These are phyloP conservation scores for Mizuhopecten yessoensis DNA, from an alignment of 1,140 invertebrate genomes.

Conservation along the genomic window DNA sequence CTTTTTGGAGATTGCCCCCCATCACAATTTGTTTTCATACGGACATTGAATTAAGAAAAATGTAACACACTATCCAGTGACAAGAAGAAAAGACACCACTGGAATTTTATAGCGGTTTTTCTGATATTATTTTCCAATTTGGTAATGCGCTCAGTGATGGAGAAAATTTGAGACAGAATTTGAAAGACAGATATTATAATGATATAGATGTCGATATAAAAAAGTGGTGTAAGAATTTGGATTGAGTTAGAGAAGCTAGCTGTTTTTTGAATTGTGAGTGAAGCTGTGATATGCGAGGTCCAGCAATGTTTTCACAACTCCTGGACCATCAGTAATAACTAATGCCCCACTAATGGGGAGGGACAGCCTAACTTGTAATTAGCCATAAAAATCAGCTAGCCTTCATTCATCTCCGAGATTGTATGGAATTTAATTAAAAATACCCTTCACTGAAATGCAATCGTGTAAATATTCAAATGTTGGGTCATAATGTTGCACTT, in stretches of 20 bases:
- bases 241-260: background rate
- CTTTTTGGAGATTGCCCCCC: conserved; percentile 37
- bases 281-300: background rate
- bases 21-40: conserved; percentile 39
- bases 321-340: background rate
- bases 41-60: conserved; percentile 39
- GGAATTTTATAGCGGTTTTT: background rate
- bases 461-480: conserved; percentile 39
- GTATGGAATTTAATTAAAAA: conserved; percentile 12
- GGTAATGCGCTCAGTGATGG: background rate
- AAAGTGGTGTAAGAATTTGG: background rate
- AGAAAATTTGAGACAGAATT: conserved; percentile 18
- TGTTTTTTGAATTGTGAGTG: background rate
- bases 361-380: background rate
- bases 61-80: background rate
- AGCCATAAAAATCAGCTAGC: conserved; percentile 17
- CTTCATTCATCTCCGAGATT: conserved; percentile 19
- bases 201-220: background rate
- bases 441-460: background rate
- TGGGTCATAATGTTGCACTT: conserved; percentile 18
- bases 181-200: background rate
- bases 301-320: background rate
- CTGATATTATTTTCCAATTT: background rate
- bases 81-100: background rate
- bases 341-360: background rate